Evolutionary conservation across 2,888 invertebrate genomes (phyloP).

Genomic region (Scaptomyza polygonia): DNA sequence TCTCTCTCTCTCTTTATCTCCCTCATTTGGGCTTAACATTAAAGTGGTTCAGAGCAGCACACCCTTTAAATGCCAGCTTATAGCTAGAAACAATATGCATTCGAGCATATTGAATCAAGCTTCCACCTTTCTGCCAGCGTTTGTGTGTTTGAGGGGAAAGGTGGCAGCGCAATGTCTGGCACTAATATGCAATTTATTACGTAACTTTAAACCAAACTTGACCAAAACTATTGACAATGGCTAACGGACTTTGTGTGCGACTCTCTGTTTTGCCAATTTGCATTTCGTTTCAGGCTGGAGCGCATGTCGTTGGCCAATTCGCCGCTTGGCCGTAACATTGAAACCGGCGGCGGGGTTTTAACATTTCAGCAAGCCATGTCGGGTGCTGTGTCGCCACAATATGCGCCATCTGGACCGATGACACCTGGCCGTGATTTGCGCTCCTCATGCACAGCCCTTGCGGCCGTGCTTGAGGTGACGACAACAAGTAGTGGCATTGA

Average conservation of each 20-base stretch:
- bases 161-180: not conserved
- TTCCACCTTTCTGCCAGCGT: not conserved
- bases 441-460: slow-evolving; percentile 51
- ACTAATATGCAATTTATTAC: slow-evolving; percentile 10
- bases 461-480: slow-evolving; percentile 67
- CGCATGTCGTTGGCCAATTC: slow-evolving; percentile 78
- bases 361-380: slow-evolving; percentile 84
- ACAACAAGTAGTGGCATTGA: slow-evolving; percentile 57
- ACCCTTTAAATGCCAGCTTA: no score
- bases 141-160: not conserved
- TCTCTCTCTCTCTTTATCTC: no score
- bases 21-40: not conserved
- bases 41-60: not conserved
- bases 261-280: not conserved
- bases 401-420: slow-evolving; percentile 31
- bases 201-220: not conserved
- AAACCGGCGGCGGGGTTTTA: slow-evolving; percentile 78
- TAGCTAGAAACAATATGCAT: not conserved
- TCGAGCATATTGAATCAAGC: not conserved
- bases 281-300: slow-evolving; percentile 74
- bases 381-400: slow-evolving; percentile 83
- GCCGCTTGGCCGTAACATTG: slow-evolving; percentile 59
- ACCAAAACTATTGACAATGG: slow-evolving; percentile 7
- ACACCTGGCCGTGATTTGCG: slow-evolving; percentile 14
- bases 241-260: slow-evolving; percentile 4